Evolutionary conservation across 2,888 invertebrate genomes (phyloP), one percentile per base, ranked within the genome.

Genomic region (Parelbella ahira): DNA sequence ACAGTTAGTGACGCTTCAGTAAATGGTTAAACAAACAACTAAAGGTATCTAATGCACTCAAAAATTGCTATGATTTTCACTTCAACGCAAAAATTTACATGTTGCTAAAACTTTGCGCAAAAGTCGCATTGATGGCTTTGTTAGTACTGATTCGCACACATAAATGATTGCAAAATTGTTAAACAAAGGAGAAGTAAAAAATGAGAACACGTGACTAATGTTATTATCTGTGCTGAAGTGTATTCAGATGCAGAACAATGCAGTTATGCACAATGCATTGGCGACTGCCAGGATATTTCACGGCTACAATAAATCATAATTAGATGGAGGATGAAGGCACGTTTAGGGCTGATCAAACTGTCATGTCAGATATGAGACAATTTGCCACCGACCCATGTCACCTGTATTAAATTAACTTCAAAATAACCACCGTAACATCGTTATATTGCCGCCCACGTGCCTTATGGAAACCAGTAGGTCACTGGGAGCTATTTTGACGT

Each of bases 401-500:
- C 56, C 55, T 61, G 61, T 48, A 49, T 50, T 45, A 52, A 54
- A 49, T 50, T 39, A 45, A 47, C 37, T 36, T 30, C 45, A 49
- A 50, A 47, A 52, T 49, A 45, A 43, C 45, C 53, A 47, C 44
- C 37, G 44, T 29, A 24, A 44, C 21, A 44, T 44, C 37, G 43
- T 30, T 29, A 41, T 37, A 15, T 24, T 44, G 37, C 60, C 80
- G 61, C 84, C 83, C 68, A 83, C 81, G 64, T 58, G 60, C 60
- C 20, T 51, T 77, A 82, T 82, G 78, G 79, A 81, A 81, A 82
- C 78, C 83, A 86, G 73, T 86, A 80, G 84, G 84, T 84, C 84
- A 86, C 76, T 83, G 67, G 78, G 69, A 77, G 71, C 76, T 66
- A 68, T 69, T 64, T 58, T 47, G 34, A 34, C 32, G 45, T 47